Percentiles rank a stretch among this genome's conserved stretches.
These are phyloP conservation scores for Acanthacorydalis orientalis DNA, from an alignment of 2,888 invertebrate genomes.

Conservation along the genomic window DNA sequence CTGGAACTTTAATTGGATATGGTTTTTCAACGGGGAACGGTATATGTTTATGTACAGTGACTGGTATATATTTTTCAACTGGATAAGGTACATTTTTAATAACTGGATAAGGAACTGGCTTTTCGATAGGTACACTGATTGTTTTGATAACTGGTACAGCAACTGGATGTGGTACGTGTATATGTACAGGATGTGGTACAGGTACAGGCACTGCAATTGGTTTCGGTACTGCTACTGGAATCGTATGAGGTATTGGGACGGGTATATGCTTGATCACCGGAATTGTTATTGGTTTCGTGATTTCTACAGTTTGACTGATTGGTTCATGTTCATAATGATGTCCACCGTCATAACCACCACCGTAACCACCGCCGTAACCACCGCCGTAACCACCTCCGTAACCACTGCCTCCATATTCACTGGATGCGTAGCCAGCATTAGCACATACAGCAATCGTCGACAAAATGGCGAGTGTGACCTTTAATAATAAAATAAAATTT, in stretches of 20 bases:
- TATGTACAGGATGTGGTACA: slow-evolving; percentile 48
- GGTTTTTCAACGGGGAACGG: slow-evolving; percentile 50
- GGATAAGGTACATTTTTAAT: slow-evolving; percentile 48
- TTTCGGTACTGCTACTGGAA: slow-evolving; percentile 47
- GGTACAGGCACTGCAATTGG: slow-evolving; percentile 46
- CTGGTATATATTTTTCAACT: slow-evolving; percentile 49
- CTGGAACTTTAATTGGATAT: slow-evolving; percentile 51
- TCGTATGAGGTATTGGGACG: slow-evolving; percentile 24
- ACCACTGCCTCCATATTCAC: slow-evolving; percentile 1
- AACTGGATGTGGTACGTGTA: slow-evolving; percentile 49
- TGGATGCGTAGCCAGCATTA: too few relatives aligned
- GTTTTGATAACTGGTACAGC: slow-evolving; percentile 53
- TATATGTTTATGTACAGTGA: slow-evolving; percentile 49
- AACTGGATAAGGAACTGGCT: slow-evolving; percentile 53
- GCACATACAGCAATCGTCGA: too few relatives aligned
- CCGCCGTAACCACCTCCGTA: slow-evolving; percentile 16
- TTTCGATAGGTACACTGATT: slow-evolving; percentile 50
- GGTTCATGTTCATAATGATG: slow-evolving; percentile 23
- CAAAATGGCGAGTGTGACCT: too few relatives aligned
- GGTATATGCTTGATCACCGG: slow-evolving; percentile 35
- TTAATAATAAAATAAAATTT: too few relatives aligned
- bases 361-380: slow-evolving; percentile 8
- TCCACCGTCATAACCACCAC: slow-evolving; percentile 16
- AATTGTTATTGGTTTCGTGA: slow-evolving; percentile 43
- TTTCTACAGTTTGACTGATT: slow-evolving; percentile 46